Evolutionary conservation across 2,113 vertebrate genomes (phyloP).

Genomic region (Phoxinus phoxinus): DNA sequence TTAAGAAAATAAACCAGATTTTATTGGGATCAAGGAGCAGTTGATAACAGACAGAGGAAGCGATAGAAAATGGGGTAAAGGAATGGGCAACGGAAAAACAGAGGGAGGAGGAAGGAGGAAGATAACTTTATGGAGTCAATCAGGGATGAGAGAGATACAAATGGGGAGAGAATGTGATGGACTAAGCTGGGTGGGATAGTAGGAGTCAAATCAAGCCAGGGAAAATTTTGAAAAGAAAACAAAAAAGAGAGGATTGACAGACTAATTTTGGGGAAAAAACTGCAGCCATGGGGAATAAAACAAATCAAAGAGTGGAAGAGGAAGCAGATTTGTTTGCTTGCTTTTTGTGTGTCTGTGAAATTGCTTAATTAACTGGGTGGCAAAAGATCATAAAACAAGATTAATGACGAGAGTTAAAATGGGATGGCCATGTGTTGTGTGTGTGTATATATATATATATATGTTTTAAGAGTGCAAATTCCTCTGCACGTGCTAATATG

Average conservation of each 20-base stretch:
- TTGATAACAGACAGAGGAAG: conserved; percentile 26
- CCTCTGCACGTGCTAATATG: too few relatives aligned
- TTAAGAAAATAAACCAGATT: conserved; percentile 67
- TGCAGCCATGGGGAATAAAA: neutral
- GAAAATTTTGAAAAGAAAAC: conserved; percentile 72
- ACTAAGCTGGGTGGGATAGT: conserved; percentile 59
- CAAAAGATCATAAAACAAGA: conserved; percentile 29
- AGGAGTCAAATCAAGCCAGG: conserved; percentile 66
- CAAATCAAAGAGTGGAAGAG: neutral
- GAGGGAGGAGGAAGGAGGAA: conserved; percentile 16
- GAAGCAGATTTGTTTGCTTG: conserved; percentile 12
- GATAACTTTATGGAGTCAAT: conserved; percentile 63
- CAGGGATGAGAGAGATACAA: conserved; percentile 63
- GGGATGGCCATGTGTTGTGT: neutral
- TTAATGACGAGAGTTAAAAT: neutral
- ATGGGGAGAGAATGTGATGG: conserved; percentile 62
- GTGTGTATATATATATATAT: too few relatives aligned
- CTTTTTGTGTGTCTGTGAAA: conserved; percentile 10
- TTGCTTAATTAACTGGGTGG: conserved; percentile 28
- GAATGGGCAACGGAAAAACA: conserved; percentile 17
- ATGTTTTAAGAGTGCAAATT: too few relatives aligned
- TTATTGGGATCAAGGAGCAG: conserved; percentile 61
- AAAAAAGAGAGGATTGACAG: conserved; percentile 53
- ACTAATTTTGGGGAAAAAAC: neutral
- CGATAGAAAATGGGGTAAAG: neutral